Base-by-base conservation (phyloP, 2,797 vertebrate genomes). In the Chrosomus eos region DNA sequence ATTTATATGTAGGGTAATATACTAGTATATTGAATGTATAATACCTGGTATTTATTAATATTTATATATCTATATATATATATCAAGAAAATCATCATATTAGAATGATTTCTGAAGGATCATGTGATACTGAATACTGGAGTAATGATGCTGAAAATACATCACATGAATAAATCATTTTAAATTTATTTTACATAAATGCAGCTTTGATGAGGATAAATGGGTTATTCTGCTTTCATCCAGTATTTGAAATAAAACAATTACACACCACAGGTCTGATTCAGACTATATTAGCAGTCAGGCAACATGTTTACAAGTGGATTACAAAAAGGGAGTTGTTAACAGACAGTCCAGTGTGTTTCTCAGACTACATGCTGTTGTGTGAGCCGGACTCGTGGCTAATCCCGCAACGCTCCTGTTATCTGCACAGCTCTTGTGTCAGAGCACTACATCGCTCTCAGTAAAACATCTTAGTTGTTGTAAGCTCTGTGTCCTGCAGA, bases 321-420 rank as follows among this genome's bases (percentile, higher is more conserved):
- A 31, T 72, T 45, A 19, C 68, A 80, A 73, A 51, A 66, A 66
- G 45, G n/a, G 18, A 73, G 80, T 38, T 80, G 18, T 79, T 83
- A 68, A 78, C 58, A 75, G 23, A 78, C 58, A 75, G 23, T 26
- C 31, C 26, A 72, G 55, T 1, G 19, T 74, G 77, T 87, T 71
- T 64, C 80, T 51, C 3, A 68, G 45, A 81, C 28, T 40, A 28
- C 66, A 36, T 40, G 33, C 36, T 85, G 67, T 81, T 21, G 40
- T 4, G 26, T 51, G 60, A 64, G 36, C 55, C 11, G 70, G 85
- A 71, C 40, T 79, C 51, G 66, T 23, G 66, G 80, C 74, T 82
- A 66, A 86, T 86, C 71, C 83, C 67, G 53, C 51, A 83, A 45
- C 55, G 55, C 76, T 33, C 82, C 75, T 76, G 80, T 88, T 88